Evolutionary conservation across 2,888 invertebrate genomes (phyloP).

Genomic region (Ochropacha duplaris): DNA sequence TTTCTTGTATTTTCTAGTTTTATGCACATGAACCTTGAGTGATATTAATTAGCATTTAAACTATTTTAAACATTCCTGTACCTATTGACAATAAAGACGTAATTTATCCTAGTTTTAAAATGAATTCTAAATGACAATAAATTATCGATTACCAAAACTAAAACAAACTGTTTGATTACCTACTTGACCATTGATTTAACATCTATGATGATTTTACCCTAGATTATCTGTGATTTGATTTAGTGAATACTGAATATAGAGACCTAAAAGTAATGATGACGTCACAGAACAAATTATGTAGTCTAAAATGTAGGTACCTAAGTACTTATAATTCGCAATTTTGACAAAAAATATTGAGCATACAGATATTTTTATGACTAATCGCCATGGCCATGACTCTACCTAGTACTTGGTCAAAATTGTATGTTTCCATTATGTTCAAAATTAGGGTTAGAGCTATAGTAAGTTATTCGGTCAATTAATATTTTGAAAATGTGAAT

Average conservation of each 20-base stretch:
- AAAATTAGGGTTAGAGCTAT: conserved; percentile 67
- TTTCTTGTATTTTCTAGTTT: not conserved
- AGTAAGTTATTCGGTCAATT: conserved; percentile 41
- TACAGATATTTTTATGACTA: not conserved
- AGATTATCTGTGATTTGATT: no score
- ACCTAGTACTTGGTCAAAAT: not conserved
- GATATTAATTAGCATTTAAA: not conserved
- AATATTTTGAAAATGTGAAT: conserved; percentile 10
- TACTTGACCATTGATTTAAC: no score
- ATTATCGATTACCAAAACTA: not conserved
- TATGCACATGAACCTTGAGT: no score
- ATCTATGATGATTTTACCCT: no score
- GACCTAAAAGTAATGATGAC: no score
- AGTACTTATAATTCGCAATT: not conserved
- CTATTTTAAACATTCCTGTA: no score
- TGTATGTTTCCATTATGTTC: conserved; percentile 46
- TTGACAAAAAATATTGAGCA: not conserved
- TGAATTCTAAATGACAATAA: not conserved
- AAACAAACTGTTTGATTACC: not conserved
- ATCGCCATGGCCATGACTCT: conserved; percentile 37
- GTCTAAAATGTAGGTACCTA: no score
- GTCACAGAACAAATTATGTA: no score
- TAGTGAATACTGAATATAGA: no score
- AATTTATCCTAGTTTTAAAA: not conserved
- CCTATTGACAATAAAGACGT: not conserved